Base-by-base conservation (phyloP, 2,888 invertebrate species). In the Pseudococcus jackbeardsleyi region DNA sequence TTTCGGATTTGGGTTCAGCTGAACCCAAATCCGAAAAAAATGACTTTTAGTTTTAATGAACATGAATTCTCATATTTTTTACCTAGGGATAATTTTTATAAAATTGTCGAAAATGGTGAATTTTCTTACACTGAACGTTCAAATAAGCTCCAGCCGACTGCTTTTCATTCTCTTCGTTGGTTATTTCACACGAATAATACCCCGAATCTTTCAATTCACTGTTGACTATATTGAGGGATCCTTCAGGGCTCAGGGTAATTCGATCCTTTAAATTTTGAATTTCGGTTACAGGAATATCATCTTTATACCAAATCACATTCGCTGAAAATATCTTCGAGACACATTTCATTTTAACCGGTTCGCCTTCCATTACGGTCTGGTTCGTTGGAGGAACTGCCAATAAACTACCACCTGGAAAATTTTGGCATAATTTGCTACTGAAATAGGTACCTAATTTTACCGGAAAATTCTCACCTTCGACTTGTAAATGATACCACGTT, bases 341-440 rank as follows among this genome's bases (percentile, higher is more conserved):
- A 91, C 98, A 98, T 89, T 95, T 94, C 90, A 98, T 95, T 91
- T 95, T 94, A 0, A 95, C 96, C 89, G 95, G 94, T 90, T 95
- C 95, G 8, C 96, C 96, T 92, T 98, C 97, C 92, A 96, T 93
- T 86, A 95, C 95, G 4, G 98, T 98, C 91, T 94, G 94, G 92
- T 98, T 98, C 90, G 96, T 94, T 7, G 98, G 98, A 72, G 97
- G 96, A 89, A 95, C 95, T 90, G 95, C 95, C 91, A 98, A 95
- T 86, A 97, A 93, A 89, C 96, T 97, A 90, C 97, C 96, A 91
- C 97, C 97, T 97, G 93, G 0, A 50, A 84, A 48, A 50, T 19
- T 33, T 3, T 1, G 26, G 1, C 1, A 33, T 33, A 33, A 33
- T 33, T 33, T 33, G 26, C 26, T 33, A 33, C 26, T 33, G 26